Conservation (phyloP, 2,113 vertebrate species). For the Scomber scombrus region DNA sequence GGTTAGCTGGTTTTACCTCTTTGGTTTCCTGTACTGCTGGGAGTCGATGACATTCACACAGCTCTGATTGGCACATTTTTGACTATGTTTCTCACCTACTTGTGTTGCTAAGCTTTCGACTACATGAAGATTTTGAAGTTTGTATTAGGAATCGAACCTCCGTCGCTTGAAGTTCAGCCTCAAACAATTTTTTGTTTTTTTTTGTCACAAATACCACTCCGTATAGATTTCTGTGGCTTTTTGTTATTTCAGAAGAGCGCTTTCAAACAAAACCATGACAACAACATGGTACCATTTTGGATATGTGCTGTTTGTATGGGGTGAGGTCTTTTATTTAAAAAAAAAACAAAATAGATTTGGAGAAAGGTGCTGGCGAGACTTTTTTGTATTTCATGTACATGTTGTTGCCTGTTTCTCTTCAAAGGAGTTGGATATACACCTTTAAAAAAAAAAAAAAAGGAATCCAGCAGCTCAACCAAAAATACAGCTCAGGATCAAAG, state of each 20-base stretch:
- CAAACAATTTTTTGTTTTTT: slow-evolving; percentile 4
- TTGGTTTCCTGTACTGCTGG: slow-evolving; percentile 13
- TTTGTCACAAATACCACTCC: slow-evolving; percentile 29
- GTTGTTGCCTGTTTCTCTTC: slow-evolving; percentile 61
- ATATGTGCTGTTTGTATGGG: neutral
- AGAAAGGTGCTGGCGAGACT: slow-evolving; percentile 11
- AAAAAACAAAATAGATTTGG: neutral
- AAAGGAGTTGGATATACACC: slow-evolving; percentile 41
- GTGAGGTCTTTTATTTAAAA: neutral
- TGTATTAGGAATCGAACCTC: slow-evolving; percentile 14
- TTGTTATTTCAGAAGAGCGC: slow-evolving; percentile 16
- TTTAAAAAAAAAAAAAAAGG: slow-evolving; percentile 20
- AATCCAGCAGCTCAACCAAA: slow-evolving; percentile 45
- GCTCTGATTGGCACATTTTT: slow-evolving; percentile 28
- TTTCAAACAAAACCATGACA: slow-evolving; percentile 16
- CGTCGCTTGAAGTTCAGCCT: neutral
- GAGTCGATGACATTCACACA: slow-evolving; percentile 47
- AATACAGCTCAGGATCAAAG: slow-evolving; percentile 59
- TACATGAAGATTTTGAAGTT: slow-evolving; percentile 5
- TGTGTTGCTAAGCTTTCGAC: slow-evolving; percentile 11
- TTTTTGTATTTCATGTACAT: slow-evolving; percentile 51
- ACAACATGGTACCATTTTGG: slow-evolving; percentile 9
- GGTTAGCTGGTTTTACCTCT: slow-evolving; percentile 16
- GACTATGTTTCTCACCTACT: slow-evolving; percentile 16
- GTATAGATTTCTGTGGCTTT: slow-evolving; percentile 23